Evolutionary conservation across 2,888 invertebrate species (phyloP).

Genomic region (Muschampia plurimacula): DNA sequence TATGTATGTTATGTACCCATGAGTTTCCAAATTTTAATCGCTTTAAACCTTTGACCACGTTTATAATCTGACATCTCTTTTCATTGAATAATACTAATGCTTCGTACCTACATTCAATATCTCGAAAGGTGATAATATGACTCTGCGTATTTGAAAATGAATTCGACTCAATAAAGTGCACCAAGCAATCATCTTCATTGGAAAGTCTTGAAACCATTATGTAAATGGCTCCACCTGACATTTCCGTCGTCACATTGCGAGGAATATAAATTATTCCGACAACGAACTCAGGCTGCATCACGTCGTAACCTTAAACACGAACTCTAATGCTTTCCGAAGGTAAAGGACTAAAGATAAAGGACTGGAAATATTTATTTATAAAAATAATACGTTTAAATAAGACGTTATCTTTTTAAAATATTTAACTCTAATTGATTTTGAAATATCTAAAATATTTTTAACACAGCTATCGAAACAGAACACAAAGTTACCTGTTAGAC

Average conservation of each 20-base stretch:
- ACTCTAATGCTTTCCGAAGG: neutral
- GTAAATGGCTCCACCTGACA: constrained; percentile 30
- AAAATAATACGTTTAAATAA: neutral
- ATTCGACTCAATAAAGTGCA: constrained; percentile 14
- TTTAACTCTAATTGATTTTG: no score
- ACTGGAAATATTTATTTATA: neutral
- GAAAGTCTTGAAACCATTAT: constrained; percentile 27
- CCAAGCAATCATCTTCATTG: neutral
- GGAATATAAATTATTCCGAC: constrained; percentile 31
- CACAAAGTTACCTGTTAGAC: no score
- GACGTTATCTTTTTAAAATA: neutral
- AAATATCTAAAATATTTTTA: no score
- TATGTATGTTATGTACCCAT: no score
- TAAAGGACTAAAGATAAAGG: neutral
- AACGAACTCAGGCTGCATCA: neutral
- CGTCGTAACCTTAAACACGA: constrained; percentile 9
- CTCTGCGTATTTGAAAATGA: neutral
- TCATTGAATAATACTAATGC: no score
- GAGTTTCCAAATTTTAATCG: no score
- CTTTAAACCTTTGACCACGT: no score
- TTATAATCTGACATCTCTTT: no score
- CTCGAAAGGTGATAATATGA: neutral
- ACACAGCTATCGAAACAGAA: no score
- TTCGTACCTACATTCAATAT: neutral
- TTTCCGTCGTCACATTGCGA: constrained; percentile 32